Conservation (phyloP, 2,888 invertebrate genomes). For the Cephus spinipes region DNA sequence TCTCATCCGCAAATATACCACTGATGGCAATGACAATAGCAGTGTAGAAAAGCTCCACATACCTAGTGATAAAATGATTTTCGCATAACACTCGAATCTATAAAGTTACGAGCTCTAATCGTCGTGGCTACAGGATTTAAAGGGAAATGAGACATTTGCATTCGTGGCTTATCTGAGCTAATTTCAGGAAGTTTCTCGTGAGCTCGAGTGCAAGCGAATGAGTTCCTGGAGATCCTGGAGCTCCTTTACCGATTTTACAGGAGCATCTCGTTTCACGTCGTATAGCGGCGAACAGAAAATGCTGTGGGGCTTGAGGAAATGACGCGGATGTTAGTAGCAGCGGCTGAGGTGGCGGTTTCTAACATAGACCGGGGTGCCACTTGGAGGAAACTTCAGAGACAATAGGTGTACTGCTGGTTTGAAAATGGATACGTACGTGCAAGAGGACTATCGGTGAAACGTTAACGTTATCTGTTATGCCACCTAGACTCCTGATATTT, state of each 20-base stretch:
- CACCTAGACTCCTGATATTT: not conserved
- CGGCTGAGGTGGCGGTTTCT: not conserved
- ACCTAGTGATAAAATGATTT: not conserved
- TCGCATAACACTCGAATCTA: slow-evolving; percentile 27
- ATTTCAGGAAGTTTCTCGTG: slow-evolving; percentile 4
- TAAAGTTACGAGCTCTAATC: slow-evolving; percentile 52
- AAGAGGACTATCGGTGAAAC: not conserved
- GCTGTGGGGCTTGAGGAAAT: not conserved
- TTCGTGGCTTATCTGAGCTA: slow-evolving; percentile 38
- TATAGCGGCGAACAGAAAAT: not conserved
- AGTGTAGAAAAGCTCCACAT: not conserved
- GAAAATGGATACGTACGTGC: not conserved
- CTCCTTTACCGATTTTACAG: not conserved
- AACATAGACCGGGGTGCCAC: not conserved
- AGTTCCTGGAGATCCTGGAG: not conserved
- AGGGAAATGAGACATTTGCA: slow-evolving; percentile 47
- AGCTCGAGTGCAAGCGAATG: not conserved
- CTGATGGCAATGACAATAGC: not conserved
- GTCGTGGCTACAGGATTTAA: slow-evolving; percentile 45
- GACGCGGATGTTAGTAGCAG: not conserved
- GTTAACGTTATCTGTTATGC: not conserved
- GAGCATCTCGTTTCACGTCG: not conserved
- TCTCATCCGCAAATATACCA: not conserved
- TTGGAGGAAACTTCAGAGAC: not conserved
- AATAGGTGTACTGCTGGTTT: not conserved